Percentiles rank a stretch among this genome's conserved stretches.
Evolutionary conservation across 2,888 invertebrate species (phyloP).

Genomic region (Drosophila pegasa): DNA sequence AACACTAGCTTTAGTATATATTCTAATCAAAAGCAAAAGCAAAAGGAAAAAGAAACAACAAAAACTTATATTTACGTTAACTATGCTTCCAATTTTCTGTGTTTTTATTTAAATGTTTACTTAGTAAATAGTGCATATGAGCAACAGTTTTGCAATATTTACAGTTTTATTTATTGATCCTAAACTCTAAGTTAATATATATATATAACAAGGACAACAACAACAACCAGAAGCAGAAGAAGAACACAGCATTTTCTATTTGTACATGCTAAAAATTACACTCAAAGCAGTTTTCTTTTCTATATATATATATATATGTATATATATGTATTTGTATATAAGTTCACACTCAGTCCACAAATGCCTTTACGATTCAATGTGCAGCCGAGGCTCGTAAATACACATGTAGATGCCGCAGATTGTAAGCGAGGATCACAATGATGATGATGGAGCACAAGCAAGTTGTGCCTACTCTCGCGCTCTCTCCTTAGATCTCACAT

Average conservation of each 20-base stretch:
- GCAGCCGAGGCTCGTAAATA: too few species aligned
- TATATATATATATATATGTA: background rate
- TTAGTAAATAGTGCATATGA: constrained; percentile 32
- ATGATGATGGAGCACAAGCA: background rate
- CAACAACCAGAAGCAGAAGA: too few species aligned
- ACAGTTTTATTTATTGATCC: constrained; percentile 51
- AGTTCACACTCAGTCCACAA: background rate
- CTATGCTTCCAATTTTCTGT: constrained; percentile 68
- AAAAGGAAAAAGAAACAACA: constrained; percentile 1
- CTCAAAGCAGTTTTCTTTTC: background rate
- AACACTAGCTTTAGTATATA: constrained; percentile 37
- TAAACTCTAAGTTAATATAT: constrained; percentile 28
- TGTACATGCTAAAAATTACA: constrained; percentile 9
- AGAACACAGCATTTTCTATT: constrained; percentile 8
- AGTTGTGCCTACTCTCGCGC: background rate
- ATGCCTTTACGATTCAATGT: constrained; percentile 8
- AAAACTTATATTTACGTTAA: constrained; percentile 32
- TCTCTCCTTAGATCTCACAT: too few species aligned
- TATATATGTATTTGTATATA: constrained; percentile 1
- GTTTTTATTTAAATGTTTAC: constrained; percentile 45
- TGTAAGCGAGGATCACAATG: too few species aligned
- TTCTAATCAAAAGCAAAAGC: constrained; percentile 38
- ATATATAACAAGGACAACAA: too few species aligned
- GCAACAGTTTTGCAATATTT: constrained; percentile 62
- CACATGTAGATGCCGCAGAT: too few species aligned